Percentiles rank a stretch among this genome's conserved stretches.
Evolutionary conservation across 2,797 vertebrate species (phyloP).

Genomic region (Artibeus lituratus): DNA sequence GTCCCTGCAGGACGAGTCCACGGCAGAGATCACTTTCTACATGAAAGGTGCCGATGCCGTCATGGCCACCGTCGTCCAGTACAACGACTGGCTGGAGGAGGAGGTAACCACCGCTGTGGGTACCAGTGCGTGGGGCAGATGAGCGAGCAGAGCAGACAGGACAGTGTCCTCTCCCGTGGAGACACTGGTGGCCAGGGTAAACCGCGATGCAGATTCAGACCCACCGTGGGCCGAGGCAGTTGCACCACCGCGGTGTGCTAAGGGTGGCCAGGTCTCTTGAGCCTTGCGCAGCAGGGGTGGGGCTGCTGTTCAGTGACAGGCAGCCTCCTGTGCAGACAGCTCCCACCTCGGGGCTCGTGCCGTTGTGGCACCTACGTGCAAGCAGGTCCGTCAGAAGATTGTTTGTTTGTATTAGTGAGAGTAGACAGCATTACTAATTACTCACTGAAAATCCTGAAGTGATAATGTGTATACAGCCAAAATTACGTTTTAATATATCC

Average conservation of each 20-base stretch:
- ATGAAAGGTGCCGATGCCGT: conserved; percentile 98
- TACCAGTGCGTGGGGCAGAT: too few species aligned
- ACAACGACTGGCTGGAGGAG: conserved; percentile 98
- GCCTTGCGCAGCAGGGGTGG: too few species aligned
- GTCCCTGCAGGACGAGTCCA: conserved; percentile 90
- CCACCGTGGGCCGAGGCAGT: not conserved
- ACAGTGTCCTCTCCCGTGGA: not conserved
- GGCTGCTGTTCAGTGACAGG: too few species aligned
- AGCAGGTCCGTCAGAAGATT: not conserved
- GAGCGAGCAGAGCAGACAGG: not conserved
- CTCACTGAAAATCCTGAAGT: not conserved
- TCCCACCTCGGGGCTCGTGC: too few species aligned
- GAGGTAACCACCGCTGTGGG: conserved; percentile 84
- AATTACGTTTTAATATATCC: not conserved
- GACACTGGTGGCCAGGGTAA: not conserved
- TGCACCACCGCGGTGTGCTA: accelerated
- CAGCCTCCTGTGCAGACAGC: not conserved
- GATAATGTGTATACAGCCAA: not conserved
- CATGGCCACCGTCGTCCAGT: conserved; percentile 97
- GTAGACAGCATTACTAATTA: too few species aligned
- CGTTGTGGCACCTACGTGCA: too few species aligned
- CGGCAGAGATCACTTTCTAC: conserved; percentile 96
- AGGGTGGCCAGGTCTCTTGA: too few species aligned
- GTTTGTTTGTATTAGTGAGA: not conserved
- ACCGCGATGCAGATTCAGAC: not conserved